Evolutionary conservation across 2,888 invertebrate species (phyloP).

Genomic region (Drosophila formosana): DNA sequence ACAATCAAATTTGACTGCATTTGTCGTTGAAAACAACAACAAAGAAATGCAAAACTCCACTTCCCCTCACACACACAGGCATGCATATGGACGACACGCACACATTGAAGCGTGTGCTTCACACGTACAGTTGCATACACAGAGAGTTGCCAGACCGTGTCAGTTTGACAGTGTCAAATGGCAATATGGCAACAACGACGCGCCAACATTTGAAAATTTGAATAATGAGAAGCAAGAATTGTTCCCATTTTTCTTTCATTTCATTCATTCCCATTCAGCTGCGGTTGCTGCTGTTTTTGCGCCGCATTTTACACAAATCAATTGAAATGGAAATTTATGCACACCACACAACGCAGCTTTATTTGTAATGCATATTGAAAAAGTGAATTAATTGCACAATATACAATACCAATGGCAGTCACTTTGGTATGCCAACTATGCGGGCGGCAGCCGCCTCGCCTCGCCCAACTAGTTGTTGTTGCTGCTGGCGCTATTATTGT

Average conservation of each 20-base stretch:
- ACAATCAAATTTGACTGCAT: constrained; percentile 55
- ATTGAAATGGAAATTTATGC: constrained; percentile 62
- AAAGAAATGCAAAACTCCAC: constrained; percentile 56
- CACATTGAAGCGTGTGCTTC: constrained; percentile 27
- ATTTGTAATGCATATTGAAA: constrained; percentile 65
- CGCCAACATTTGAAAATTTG: constrained; percentile 66
- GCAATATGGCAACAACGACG: constrained; percentile 50
- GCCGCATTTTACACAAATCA: constrained; percentile 49
- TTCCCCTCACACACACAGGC: constrained; percentile 49
- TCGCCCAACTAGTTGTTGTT: constrained; percentile 46
- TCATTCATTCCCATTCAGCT: neutral
- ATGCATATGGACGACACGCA: constrained; percentile 9
- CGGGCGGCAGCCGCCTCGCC: constrained; percentile 63
- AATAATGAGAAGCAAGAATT: constrained; percentile 36
- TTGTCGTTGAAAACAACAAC: constrained; percentile 51
- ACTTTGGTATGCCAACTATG: constrained; percentile 73
- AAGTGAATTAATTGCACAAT: constrained; percentile 80
- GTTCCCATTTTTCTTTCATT: neutral
- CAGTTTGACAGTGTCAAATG: constrained; percentile 31
- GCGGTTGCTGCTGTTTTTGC: constrained; percentile 41
- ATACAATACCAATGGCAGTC: constrained; percentile 60
- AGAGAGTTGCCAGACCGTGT: constrained; percentile 56
- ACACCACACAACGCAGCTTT: constrained; percentile 25
- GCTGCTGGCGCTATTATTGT: constrained; percentile 50
- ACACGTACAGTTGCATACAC: constrained; percentile 62